phyloP scores from a whole-genome alignment of 2,797 vertebrate genomes.

The Helarctos malayanus region DNA sequence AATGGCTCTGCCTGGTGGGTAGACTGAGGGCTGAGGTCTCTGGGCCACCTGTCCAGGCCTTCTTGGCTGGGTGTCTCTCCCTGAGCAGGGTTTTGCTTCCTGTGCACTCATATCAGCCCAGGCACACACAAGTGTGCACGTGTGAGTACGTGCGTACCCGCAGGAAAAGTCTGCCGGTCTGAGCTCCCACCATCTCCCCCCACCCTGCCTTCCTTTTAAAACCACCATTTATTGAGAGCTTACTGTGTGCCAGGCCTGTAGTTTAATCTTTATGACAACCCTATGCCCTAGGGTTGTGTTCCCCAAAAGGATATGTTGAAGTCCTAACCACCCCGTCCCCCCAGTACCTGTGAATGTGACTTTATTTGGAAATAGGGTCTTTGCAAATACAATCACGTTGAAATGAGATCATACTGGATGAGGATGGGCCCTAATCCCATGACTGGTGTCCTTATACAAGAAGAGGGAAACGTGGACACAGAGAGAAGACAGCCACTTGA shows the following conservation, averaged over 20 bases:
- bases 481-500: background rate
- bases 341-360: background rate
- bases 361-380: conserved; percentile 44
- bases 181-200: background rate
- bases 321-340: background rate
- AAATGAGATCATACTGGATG: background rate
- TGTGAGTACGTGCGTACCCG: background rate
- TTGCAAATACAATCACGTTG: background rate
- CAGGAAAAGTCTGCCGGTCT: background rate
- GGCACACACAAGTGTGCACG: accelerated
- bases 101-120: accelerated
- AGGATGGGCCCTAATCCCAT: background rate
- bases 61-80: background rate
- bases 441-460: background rate
- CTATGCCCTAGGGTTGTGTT: background rate
- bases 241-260: background rate
- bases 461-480: background rate
- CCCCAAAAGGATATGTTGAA: background rate
- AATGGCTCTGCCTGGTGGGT: background rate
- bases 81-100: background rate
- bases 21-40: background rate
- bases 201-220: background rate
- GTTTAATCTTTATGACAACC: background rate
- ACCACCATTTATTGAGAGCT: background rate
- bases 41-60: background rate